Evolutionary conservation across 2,888 invertebrate species (phyloP).

Genomic region (Clostera curtula): DNA sequence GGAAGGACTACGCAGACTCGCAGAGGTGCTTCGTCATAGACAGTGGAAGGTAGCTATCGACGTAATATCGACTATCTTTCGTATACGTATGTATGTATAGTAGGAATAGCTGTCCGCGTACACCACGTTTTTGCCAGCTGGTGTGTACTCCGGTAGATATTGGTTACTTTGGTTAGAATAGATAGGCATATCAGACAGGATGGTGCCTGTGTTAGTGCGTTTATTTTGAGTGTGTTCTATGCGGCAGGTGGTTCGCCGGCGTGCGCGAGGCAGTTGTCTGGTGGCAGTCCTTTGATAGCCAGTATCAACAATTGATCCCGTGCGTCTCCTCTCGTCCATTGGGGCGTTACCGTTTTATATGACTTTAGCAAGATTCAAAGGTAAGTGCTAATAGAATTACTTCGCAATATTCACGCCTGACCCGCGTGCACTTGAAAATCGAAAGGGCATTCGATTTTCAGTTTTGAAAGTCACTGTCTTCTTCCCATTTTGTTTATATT

Average conservation of each 20-base stretch:
- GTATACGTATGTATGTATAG: constrained; percentile 57
- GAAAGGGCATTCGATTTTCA: constrained; percentile 3
- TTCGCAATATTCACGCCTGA: not conserved
- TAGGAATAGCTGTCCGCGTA: constrained; percentile 44
- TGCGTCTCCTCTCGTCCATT: constrained; percentile 82
- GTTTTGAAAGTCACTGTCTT: no score
- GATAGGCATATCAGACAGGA: constrained; percentile 25
- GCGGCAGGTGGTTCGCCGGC: constrained; percentile 64
- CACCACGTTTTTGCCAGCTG: constrained; percentile 74
- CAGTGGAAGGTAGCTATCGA: constrained; percentile 60
- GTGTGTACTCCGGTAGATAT: constrained; percentile 58
- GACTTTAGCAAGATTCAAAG: constrained; percentile 96
- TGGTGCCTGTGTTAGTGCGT: constrained; percentile 25
- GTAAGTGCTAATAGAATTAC: constrained; percentile 71
- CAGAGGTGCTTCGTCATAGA: constrained; percentile 60
- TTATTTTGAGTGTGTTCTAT: constrained; percentile 35
- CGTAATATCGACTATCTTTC: constrained; percentile 61
- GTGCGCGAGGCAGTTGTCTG: constrained; percentile 48
- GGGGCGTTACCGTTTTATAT: constrained; percentile 96
- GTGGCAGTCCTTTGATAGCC: constrained; percentile 52
- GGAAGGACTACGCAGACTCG: no score
- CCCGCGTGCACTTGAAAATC: constrained; percentile 20
- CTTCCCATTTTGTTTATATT: no score
- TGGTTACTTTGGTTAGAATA: constrained; percentile 54
- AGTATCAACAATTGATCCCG: constrained; percentile 69